Percentiles rank a stretch among this genome's conserved stretches.
Conservation (phyloP, 2,797 vertebrate species). For the Ptychobarbus kaznakovi region DNA sequence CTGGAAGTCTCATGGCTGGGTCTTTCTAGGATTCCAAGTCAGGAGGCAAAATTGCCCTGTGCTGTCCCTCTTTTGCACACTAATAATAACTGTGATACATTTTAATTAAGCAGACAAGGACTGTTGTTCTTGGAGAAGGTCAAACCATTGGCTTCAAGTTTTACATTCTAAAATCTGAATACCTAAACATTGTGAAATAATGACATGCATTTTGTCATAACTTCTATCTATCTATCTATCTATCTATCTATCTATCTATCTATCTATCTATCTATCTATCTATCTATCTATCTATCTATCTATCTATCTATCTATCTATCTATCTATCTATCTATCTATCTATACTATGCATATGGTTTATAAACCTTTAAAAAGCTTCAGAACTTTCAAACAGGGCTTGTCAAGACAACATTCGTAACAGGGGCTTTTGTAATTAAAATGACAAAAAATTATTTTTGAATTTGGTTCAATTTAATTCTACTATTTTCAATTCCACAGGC, state of each 20-base stretch:
- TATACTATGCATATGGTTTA: background rate
- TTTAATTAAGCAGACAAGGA: constrained; percentile 2
- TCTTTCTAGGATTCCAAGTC: background rate
- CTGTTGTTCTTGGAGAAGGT: constrained; percentile 7
- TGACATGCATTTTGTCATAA: background rate
- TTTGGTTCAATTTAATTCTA: background rate
- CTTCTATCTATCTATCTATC: background rate
- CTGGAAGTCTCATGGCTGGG: background rate
- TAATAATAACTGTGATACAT: background rate
- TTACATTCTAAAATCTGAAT: background rate
- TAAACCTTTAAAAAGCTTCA: background rate
- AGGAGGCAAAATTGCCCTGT: constrained; percentile 13
- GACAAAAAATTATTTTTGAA: too few species aligned
- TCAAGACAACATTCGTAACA: background rate
- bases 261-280: background rate
- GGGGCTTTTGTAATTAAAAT: background rate
- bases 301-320: background rate
- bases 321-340: background rate
- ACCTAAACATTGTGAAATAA: background rate
- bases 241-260: background rate
- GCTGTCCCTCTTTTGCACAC: constrained; percentile 10
- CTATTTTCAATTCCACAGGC: background rate
- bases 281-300: background rate
- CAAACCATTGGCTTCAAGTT: constrained; percentile 7
- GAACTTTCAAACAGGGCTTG: background rate